These are phyloP conservation scores for Mormyrops boulengeri DNA, from an alignment of 2,797 vertebrate species.

Conservation along the genomic window DNA sequence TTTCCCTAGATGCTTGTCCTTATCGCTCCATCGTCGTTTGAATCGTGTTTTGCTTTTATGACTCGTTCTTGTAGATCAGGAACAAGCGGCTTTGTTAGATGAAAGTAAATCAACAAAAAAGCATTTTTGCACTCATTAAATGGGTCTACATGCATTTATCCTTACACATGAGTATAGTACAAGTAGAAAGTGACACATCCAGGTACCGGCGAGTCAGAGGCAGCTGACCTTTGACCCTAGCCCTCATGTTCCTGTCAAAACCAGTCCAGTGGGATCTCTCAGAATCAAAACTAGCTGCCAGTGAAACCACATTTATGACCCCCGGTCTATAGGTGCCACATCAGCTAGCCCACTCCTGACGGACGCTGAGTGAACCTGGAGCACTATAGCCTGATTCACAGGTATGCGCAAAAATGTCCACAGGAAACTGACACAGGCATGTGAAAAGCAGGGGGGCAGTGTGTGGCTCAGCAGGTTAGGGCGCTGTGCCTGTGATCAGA, in stretches of 20 bases:
- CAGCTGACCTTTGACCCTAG: not conserved
- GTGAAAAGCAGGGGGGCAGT: not conserved
- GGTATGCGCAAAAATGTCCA: not conserved
- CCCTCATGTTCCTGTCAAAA: not conserved
- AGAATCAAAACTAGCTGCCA: not conserved
- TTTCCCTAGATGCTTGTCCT: not conserved
- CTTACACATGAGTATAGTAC: not conserved
- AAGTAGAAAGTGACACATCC: not conserved
- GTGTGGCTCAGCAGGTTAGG: not conserved
- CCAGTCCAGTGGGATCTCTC: not conserved
- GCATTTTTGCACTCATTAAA: not conserved
- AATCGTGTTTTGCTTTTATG: constrained; percentile 6
- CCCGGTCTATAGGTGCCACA: not conserved
- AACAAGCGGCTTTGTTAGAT: not conserved
- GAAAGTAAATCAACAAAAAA: not conserved
- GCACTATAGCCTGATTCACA: not conserved
- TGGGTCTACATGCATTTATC: not conserved
- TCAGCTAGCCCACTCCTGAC: not conserved
- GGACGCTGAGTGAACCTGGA: not conserved
- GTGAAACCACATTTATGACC: not conserved
- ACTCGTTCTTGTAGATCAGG: not conserved
- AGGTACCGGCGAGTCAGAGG: not conserved
- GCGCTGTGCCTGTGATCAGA: not conserved
- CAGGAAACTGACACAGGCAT: not conserved
- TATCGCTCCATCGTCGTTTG: not conserved